Evolutionary conservation across 1,140 invertebrate genomes (phyloP).

Genomic region (Pseudomyrmex concolor): DNA sequence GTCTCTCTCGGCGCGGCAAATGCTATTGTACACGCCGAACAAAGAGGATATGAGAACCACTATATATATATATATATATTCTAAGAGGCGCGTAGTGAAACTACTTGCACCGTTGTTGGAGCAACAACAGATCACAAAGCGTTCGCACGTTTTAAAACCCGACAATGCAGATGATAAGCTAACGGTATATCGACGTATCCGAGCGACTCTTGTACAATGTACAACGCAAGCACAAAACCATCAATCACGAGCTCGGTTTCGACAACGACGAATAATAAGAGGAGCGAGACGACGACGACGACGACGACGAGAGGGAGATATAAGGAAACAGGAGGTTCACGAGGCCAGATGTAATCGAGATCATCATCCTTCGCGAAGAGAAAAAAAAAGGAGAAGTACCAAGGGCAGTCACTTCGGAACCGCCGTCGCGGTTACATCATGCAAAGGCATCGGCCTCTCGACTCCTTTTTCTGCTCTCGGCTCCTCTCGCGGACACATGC

Average conservation of each 20-base stretch:
- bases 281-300: background rate
- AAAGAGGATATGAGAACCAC: conserved; percentile 4
- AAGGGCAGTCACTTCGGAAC: conserved; percentile 40
- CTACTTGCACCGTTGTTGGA: conserved; percentile 31
- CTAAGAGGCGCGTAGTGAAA: conserved; percentile 19
- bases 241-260: conserved; percentile 51
- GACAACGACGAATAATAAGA: conserved; percentile 40
- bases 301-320: background rate
- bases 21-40: background rate
- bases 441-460: conserved; percentile 49
- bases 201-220: conserved; percentile 19
- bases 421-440: conserved; percentile 44
- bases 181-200: conserved; percentile 54
- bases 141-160: conserved; percentile 50
- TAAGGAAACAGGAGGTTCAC: conserved; percentile 23
- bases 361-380: conserved; percentile 30
- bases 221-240: conserved; percentile 35
- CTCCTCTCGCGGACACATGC: conserved; percentile 19
- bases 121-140: conserved; percentile 43
- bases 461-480: conserved; percentile 28
- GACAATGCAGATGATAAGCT: conserved; percentile 55
- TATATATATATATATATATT: too few species aligned
- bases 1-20: background rate
- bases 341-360: conserved; percentile 56
- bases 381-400: conserved; percentile 1